phyloP scores from a whole-genome alignment of 2,113 vertebrate genomes.

The Muscicapa adusta region DNA sequence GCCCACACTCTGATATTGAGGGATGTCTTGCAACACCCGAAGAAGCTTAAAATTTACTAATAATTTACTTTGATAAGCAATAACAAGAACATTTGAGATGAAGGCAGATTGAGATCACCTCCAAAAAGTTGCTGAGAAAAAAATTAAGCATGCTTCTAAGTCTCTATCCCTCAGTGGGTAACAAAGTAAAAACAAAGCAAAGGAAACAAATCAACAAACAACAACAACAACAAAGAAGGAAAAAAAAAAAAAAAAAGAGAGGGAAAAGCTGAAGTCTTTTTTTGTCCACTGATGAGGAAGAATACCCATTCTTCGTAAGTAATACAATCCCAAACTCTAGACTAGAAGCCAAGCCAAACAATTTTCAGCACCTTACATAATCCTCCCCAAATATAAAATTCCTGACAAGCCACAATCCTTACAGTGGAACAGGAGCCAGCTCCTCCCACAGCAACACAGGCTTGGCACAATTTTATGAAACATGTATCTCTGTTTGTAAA shows the following conservation, averaged over 20 bases:
- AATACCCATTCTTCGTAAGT: not conserved
- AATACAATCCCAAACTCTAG: not conserved
- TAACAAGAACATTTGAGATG: not conserved
- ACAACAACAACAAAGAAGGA: no score
- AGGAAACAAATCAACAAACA: not conserved
- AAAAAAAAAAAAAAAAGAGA: no score
- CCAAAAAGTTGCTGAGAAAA: not conserved
- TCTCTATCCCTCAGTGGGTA: not conserved
- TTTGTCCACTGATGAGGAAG: not conserved
- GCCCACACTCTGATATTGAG: not conserved
- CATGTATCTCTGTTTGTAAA: not conserved
- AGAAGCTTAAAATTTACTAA: not conserved
- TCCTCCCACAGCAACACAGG: not conserved
- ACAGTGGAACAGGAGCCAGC: not conserved
- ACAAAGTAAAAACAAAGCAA: not conserved
- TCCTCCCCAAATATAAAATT: not conserved
- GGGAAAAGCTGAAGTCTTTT: not conserved
- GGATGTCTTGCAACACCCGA: not conserved
- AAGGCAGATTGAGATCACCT: not conserved
- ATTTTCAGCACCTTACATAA: not conserved
- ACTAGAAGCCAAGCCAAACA: not conserved
- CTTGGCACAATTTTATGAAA: not conserved
- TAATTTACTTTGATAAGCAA: not conserved
- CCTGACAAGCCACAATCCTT: not conserved
- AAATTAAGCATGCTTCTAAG: not conserved